Conservation (phyloP, 1,140 invertebrate species). For the Mercenaria mercenaria region DNA sequence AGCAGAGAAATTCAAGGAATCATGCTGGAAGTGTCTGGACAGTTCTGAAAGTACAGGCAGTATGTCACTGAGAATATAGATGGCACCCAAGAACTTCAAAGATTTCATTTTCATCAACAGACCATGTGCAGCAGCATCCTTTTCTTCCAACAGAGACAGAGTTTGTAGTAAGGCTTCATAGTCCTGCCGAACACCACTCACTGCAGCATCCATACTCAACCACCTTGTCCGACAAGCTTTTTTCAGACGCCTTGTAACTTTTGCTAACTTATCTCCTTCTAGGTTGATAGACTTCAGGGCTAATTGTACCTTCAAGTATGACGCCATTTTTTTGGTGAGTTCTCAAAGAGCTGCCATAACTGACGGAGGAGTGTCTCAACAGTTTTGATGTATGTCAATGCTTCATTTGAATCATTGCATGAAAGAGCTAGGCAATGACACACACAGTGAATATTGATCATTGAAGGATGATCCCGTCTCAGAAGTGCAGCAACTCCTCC, state of each 20-base stretch:
- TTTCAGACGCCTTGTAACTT: conserved; percentile 53
- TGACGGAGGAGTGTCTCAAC: conserved; percentile 49
- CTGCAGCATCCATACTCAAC: conserved; percentile 58
- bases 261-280: not conserved
- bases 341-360: conserved; percentile 65
- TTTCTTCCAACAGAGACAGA: not conserved
- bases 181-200: conserved; percentile 28
- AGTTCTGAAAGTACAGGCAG: not conserved
- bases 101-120: conserved; percentile 58
- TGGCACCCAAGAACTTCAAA: conserved; percentile 56
- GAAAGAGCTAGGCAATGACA: conserved; percentile 66
- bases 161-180: conserved; percentile 39
- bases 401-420: conserved; percentile 64
- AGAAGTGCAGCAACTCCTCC: conserved; percentile 10
- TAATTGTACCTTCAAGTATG: conserved; percentile 33
- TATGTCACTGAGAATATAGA: conserved; percentile 24
- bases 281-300: conserved; percentile 31
- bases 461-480: not conserved
- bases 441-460: conserved; percentile 54
- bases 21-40: not conserved
- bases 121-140: conserved; percentile 54
- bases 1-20: not conserved
- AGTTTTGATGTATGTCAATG: conserved; percentile 55
- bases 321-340: conserved; percentile 68
- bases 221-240: conserved; percentile 68